Base-by-base conservation (phyloP, 2,113 vertebrate species). In the Pholis gunnellus region DNA sequence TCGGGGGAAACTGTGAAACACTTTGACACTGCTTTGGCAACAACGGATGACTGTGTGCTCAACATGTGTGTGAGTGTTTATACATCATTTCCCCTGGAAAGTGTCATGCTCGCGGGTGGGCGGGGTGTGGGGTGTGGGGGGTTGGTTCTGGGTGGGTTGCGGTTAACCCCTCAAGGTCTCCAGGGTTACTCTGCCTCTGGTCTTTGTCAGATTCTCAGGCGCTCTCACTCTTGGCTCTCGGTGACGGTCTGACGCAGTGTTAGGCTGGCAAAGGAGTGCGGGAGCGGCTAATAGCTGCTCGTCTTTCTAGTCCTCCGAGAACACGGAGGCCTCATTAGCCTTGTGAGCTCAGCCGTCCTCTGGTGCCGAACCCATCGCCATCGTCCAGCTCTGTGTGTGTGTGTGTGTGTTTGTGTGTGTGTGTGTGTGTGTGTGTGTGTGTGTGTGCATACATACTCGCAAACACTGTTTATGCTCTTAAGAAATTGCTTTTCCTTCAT, bases 71-170 rank as follows among this genome's bases (percentile, higher is more conserved):
- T 72, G 81, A 90, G 85, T 93, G 91, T 94, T 93, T 93, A 93
- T 90, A 87, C 85, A 87, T 93, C 64, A 85, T 86, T 92, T 93
- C 85, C 89, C 86, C 92, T 94, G 93, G 92, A 94, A 90, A 93
- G 89, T 91, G 92, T 94, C 92, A 93, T 38, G 75, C 82, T 88
- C 20, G 36, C 17, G 78, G 68, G 80, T 91, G 89, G 88, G 92
- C 57, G 70, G 87, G 83, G n/a, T n/a, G n/a, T n/a, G n/a, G n/a
- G n/a, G n/a, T n/a, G n/a, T n/a, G n/a, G 70, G 88, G 83, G 82
- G 81, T 59, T 65, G 87, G 91, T 90, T 90, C 84, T 89, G 89
- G 94, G 88, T 92, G 91, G 91, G 83, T 93, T 93, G 87, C 13
- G 78, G 87, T 90, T 88, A 90, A 91, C 88, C 91, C 87, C 84